A percentile compares a stretch with the other conserved stretches of the same genome.
These are phyloP conservation scores for Saccostrea echinata DNA, from an alignment of 1,140 invertebrate genomes.

Conservation along the genomic window DNA sequence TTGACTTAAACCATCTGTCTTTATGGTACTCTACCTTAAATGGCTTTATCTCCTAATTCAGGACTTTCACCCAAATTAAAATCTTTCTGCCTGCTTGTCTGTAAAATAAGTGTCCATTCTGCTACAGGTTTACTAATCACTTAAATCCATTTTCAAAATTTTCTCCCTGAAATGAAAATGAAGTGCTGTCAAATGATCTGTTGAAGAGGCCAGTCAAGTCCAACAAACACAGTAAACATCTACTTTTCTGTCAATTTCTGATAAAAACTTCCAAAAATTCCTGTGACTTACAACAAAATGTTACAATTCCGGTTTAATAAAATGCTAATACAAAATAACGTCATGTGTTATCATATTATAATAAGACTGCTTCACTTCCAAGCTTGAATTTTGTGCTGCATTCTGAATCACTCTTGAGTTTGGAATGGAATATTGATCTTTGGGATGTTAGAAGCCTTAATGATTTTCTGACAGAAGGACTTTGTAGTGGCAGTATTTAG, in stretches of 20 bases:
- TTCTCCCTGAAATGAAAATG: constrained; percentile 4
- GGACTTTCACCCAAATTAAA: neutral
- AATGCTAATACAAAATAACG: constrained; percentile 37
- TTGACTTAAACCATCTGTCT: neutral
- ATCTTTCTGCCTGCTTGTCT: neutral
- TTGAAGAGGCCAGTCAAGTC: neutral
- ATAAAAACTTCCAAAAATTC: neutral
- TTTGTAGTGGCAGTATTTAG: constrained; percentile 15
- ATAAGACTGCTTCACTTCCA: constrained; percentile 19
- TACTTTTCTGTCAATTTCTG: neutral
- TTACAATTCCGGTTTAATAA: constrained; percentile 37
- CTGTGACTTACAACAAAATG: constrained; percentile 24
- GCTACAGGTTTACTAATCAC: neutral
- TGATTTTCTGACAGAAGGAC: constrained; percentile 28
- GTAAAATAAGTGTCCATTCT: constrained; percentile 31
- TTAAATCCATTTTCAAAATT: constrained; percentile 19
- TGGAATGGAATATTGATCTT: constrained; percentile 34
- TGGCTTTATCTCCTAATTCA: neutral
- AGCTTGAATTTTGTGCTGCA: constrained; percentile 12
- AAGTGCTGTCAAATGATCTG: neutral
- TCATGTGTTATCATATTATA: constrained; percentile 37
- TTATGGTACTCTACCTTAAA: neutral
- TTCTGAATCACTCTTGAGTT: constrained; percentile 28
- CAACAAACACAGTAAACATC: neutral
- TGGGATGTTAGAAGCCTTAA: constrained; percentile 26